A percentile compares a stretch with the other conserved stretches of the same genome.
Conservation (phyloP, 2,113 vertebrate species). For the Globicephala melas region DNA sequence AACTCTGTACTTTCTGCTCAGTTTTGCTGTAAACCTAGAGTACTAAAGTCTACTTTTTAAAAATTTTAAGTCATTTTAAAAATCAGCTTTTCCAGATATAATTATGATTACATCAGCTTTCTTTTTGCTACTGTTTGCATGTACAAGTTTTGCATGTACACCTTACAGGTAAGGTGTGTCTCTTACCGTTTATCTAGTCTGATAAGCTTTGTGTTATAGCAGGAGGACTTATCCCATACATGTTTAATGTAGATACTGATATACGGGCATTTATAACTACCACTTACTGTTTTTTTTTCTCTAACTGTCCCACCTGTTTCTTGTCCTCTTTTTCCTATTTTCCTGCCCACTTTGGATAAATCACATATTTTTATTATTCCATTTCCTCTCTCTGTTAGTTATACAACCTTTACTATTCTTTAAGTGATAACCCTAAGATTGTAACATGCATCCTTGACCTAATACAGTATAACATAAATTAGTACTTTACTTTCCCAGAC, state of each 20-base stretch:
- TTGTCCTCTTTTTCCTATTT: background rate
- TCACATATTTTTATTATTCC: background rate
- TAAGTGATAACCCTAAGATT: background rate
- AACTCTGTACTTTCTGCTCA: background rate
- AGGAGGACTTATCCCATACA: background rate
- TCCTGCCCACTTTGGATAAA: background rate
- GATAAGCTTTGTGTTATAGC: background rate
- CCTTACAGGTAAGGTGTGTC: background rate
- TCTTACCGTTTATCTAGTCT: background rate
- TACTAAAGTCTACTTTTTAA: background rate
- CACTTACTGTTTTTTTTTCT: background rate
- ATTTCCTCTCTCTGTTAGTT: background rate
- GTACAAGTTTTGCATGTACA: background rate
- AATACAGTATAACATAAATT: background rate
- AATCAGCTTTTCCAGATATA: background rate
- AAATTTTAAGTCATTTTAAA: background rate
- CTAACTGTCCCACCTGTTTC: background rate
- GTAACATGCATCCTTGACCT: background rate
- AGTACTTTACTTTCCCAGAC: background rate
- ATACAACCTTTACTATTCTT: background rate
- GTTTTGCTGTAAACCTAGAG: background rate
- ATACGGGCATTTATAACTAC: background rate
- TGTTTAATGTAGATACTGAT: background rate
- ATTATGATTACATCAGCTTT: background rate
- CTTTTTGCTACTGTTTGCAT: background rate